These are phyloP conservation scores for Yponomeuta sedellus DNA, from an alignment of 2,888 invertebrate species.

Conservation along the genomic window DNA sequence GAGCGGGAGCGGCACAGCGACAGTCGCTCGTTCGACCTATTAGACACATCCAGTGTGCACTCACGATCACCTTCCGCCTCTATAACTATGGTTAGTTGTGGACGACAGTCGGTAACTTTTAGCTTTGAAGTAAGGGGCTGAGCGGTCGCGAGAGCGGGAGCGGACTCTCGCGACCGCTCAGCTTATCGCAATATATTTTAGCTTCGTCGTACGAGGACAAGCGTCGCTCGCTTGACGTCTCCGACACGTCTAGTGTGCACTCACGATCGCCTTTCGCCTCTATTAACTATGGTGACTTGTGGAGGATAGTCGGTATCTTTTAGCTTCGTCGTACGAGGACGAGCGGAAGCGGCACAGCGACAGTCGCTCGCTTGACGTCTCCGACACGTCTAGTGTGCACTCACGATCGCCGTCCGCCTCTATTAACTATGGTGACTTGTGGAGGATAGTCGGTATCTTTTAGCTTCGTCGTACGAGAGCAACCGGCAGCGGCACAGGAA, in stretches of 20 bases:
- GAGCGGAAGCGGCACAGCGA: constrained; percentile 65
- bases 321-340: constrained; percentile 67
- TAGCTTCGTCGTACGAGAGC: constrained; percentile 67
- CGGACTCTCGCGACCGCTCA: no score
- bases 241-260: constrained; percentile 64
- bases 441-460: constrained; percentile 65
- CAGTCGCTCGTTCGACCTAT: constrained; percentile 64
- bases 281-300: constrained; percentile 60
- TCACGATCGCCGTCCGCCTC: constrained; percentile 67
- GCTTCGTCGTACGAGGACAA: constrained; percentile 68
- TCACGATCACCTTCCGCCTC: constrained; percentile 67
- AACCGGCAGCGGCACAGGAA: constrained; percentile 66
- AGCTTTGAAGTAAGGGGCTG: no score
- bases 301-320: constrained; percentile 66
- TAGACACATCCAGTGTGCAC: constrained; percentile 64
- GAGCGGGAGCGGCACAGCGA: constrained; percentile 66
- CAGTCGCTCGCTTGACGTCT: constrained; percentile 64
- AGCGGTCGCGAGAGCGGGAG: no score
- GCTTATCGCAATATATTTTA: no score
- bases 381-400: constrained; percentile 64
- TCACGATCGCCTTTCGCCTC: constrained; percentile 67
- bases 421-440: constrained; percentile 60
- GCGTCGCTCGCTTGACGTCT: constrained; percentile 63
- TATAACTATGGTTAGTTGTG: constrained; percentile 60
- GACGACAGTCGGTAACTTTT: constrained; percentile 68